Base-by-base conservation (phyloP, 2,797 vertebrate species). In the Anguilla anguilla region DNA sequence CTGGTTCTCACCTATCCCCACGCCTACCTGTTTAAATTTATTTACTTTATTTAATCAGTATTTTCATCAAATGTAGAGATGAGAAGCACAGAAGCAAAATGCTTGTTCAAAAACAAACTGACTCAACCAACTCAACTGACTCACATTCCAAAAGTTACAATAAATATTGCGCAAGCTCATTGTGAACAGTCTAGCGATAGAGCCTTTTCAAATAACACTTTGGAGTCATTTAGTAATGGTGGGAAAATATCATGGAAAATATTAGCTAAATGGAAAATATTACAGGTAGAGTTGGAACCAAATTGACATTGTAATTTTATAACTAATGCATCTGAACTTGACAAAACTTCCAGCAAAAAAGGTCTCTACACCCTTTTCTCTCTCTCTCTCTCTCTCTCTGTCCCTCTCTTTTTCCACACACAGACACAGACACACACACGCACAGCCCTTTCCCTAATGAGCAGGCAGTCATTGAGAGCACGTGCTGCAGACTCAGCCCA, bases 241-340 rank as follows among this genome's bases (percentile, higher is more conserved):
- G 95, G 95, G 95, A 94, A 96, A 96, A 96, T 95, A 95, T 96
- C 91, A 96, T 96, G 96, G 96, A 96, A 96, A 96, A 96, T 96
- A 96, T 96, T 96, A 96, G 94, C 94, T 94, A 94, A 94, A 95
- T 93, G 96, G 96, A 96, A 96, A 96, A 96, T 96, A 92, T 96
- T 96, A 96, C 96, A 96, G 95, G 95, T 96, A 96, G 64, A 67
- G 94, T 96, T 96, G 96, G 96, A 96, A 93, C 93, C 93, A 88
- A 89, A 94, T 89, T 93, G 95, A 95, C 95, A 95, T 95, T 94
- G 92, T 95, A 95, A 95, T 94, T 95, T 95, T 95, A 95, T 94
- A 95, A 96, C 94, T 93, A 91, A 89, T 94, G 64, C 25, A 57
- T 95, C 92, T 94, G 94, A 93, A 91, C 92, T 93, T 88, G 95